phyloP scores from a whole-genome alignment of 2,888 invertebrate genomes.

The Tachina grossa region DNA sequence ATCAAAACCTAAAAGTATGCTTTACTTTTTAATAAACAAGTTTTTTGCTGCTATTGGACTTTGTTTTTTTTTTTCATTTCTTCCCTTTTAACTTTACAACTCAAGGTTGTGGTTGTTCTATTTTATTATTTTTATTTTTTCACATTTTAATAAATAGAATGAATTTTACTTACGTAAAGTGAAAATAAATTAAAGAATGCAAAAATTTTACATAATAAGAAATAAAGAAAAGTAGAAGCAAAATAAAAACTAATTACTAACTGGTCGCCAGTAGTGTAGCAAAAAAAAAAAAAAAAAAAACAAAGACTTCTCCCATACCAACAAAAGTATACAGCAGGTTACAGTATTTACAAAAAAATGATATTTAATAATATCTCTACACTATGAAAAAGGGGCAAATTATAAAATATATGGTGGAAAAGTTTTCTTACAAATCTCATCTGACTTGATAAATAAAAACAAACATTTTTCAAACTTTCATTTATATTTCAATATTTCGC shows the following conservation, averaged over 20 bases:
- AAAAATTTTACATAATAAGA: background rate
- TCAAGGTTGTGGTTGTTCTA: slow-evolving; percentile 61
- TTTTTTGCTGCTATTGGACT: slow-evolving; percentile 22
- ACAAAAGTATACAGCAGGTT: background rate
- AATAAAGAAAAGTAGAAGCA: background rate
- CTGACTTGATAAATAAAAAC: too few relatives aligned
- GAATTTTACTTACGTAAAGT: slow-evolving; percentile 48
- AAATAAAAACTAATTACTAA: slow-evolving; percentile 39
- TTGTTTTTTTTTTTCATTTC: background rate
- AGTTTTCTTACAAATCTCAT: too few relatives aligned
- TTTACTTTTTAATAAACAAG: slow-evolving; percentile 23
- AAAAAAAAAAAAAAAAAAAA: slow-evolving; percentile 22
- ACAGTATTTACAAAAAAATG: background rate
- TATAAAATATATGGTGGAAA: too few relatives aligned
- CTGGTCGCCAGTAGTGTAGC: background rate
- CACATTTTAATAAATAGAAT: slow-evolving; percentile 25
- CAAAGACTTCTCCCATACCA: background rate
- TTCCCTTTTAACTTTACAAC: slow-evolving; percentile 25
- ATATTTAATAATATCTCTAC: background rate
- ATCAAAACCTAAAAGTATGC: slow-evolving; percentile 51
- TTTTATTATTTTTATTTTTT: slow-evolving; percentile 32
- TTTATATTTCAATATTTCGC: too few relatives aligned
- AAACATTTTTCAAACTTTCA: too few relatives aligned
- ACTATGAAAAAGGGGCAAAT: background rate
- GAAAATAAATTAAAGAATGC: slow-evolving; percentile 6